These are phyloP conservation scores for Dicyrtoma fusca DNA, from an alignment of 2,888 invertebrate species.

Conservation along the genomic window DNA sequence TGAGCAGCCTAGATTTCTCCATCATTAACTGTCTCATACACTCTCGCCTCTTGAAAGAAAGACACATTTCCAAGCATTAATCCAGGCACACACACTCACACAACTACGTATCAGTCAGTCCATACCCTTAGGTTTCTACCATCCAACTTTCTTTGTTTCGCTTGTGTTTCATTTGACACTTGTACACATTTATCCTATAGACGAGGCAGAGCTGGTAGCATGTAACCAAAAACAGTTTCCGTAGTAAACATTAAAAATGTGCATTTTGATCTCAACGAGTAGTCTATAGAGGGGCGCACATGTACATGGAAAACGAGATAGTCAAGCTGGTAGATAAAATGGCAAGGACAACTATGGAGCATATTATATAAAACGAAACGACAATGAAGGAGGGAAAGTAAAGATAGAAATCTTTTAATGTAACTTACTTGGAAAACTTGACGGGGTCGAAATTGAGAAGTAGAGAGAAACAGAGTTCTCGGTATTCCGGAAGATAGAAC, in stretches of 20 bases:
- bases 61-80: constrained; percentile 32
- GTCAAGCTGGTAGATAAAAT: not conserved
- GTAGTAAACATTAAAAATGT: not conserved
- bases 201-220: not conserved
- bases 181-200: not conserved
- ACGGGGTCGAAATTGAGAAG: constrained; percentile 80
- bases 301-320: not conserved
- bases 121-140: no score
- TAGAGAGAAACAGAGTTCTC: constrained; percentile 82
- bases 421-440: constrained; percentile 77
- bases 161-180: not conserved
- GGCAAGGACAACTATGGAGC: not conserved
- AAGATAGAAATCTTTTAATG: constrained; percentile 25
- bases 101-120: no score
- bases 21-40: constrained; percentile 34
- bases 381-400: not conserved
- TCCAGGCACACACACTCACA: constrained; percentile 2
- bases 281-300: constrained; percentile 1
- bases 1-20: constrained; percentile 24
- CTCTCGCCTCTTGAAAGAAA: constrained; percentile 33
- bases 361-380: not conserved
- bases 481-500: constrained; percentile 91
- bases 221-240: not conserved
- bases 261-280: not conserved
- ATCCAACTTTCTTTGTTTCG: not conserved